Evolutionary conservation across 2,888 invertebrate species (phyloP).

Genomic region (Hetaerina titia): DNA sequence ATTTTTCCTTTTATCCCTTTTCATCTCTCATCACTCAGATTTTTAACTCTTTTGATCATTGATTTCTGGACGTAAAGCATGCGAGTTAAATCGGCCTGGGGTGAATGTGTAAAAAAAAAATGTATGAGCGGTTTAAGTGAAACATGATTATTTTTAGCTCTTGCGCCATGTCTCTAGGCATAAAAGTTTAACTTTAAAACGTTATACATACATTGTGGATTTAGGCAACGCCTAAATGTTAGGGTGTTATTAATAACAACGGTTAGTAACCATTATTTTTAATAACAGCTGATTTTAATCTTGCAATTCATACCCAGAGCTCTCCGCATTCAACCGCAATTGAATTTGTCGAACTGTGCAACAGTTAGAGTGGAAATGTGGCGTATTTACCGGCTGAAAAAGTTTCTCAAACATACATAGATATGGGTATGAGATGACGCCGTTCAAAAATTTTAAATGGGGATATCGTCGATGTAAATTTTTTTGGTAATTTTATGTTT

Average conservation of each 20-base stretch:
- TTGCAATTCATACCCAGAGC: too few relatives aligned
- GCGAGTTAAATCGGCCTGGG: background rate
- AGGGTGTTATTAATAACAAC: background rate
- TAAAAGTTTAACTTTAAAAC: background rate
- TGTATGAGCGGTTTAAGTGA: background rate
- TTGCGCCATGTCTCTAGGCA: background rate
- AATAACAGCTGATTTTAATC: too few relatives aligned
- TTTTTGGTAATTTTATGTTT: too few relatives aligned
- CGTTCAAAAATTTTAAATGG: too few relatives aligned
- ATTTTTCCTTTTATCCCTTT: slow-evolving; percentile 1
- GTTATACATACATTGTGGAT: background rate
- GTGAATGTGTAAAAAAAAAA: background rate
- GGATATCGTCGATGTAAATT: too few relatives aligned
- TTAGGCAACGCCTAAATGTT: background rate
- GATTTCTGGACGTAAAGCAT: background rate
- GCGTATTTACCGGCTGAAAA: too few relatives aligned
- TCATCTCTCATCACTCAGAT: slow-evolving; percentile 21
- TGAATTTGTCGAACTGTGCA: too few relatives aligned
- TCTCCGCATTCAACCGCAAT: too few relatives aligned
- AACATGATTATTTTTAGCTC: background rate
- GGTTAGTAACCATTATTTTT: too few relatives aligned
- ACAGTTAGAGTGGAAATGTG: too few relatives aligned
- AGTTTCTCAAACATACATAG: too few relatives aligned
- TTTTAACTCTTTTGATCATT: background rate
- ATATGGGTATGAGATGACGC: too few relatives aligned